A percentile compares a stretch with the other conserved stretches of the same genome.
These are phyloP conservation scores for Centruroides sculpturatus DNA, from an alignment of 1,140 invertebrate species.

Conservation along the genomic window DNA sequence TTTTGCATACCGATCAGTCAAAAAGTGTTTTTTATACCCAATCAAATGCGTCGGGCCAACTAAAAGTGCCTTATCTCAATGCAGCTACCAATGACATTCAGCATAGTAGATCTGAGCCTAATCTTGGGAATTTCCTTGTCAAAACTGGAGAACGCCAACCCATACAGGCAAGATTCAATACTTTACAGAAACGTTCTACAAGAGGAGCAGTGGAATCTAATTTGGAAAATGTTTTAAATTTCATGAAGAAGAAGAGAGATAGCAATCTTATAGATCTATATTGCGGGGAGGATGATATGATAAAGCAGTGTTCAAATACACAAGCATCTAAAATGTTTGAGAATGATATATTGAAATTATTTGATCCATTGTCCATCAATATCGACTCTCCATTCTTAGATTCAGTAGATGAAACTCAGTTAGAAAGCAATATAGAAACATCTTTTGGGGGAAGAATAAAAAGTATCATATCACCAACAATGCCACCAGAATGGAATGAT, in stretches of 20 bases:
- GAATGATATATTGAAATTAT: conserved; percentile 15
- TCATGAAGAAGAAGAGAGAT: conserved; percentile 17
- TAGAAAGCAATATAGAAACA: neutral
- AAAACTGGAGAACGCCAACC: neutral
- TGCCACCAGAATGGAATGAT: neutral
- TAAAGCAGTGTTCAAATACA: neutral
- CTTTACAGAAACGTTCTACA: too few relatives aligned
- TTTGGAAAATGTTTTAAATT: conserved; percentile 6
- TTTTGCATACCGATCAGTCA: neutral
- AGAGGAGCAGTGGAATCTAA: too few relatives aligned
- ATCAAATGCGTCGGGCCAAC: conserved; percentile 2
- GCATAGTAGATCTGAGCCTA: conserved; percentile 5
- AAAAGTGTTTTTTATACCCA: neutral
- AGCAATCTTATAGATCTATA: conserved; percentile 18
- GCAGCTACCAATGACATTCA: conserved; percentile 3
- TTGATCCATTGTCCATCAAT: conserved; percentile 15
- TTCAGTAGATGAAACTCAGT: neutral
- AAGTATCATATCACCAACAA: neutral
- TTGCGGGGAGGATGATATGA: conserved; percentile 7
- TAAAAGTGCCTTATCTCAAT: conserved; percentile 5
- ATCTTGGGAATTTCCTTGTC: neutral
- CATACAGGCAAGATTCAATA: too few relatives aligned
- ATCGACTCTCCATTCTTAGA: neutral
- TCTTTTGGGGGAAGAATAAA: neutral
- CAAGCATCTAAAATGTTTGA: neutral